Conservation (phyloP, 2,113 vertebrate species). For the Phrynocephalus versicolor region DNA sequence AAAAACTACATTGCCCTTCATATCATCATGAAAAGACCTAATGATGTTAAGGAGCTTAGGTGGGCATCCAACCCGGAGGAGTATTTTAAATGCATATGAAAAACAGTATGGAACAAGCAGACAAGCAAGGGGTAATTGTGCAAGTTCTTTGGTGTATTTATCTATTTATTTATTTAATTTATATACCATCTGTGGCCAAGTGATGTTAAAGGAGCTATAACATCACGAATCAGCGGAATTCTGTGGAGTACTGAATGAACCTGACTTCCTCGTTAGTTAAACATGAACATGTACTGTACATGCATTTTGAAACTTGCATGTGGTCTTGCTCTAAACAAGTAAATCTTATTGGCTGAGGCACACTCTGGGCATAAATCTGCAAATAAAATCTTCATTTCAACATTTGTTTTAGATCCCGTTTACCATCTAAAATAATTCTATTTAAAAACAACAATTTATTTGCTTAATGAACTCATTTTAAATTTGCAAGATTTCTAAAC, state of each 20-base stretch:
- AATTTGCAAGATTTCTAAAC: too few species aligned
- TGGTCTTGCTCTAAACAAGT: neutral
- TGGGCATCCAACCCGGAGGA: too few species aligned
- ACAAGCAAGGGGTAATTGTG: neutral
- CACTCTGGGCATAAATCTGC: neutral
- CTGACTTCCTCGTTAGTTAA: neutral
- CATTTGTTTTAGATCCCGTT: neutral
- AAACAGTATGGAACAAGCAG: too few species aligned
- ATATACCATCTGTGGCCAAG: neutral
- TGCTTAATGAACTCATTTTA: neutral
- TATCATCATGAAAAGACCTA: too few species aligned
- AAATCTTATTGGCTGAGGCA: neutral
- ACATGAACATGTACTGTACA: neutral
- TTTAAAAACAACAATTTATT: neutral
- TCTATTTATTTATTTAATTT: neutral
- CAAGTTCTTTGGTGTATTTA: neutral
- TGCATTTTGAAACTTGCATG: neutral
- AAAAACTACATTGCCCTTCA: too few species aligned
- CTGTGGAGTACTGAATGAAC: too few species aligned
- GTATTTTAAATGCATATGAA: too few species aligned
- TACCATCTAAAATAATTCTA: neutral
- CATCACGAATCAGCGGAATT: neutral
- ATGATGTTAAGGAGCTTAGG: too few species aligned
- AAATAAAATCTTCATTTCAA: neutral
- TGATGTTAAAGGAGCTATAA: neutral